Base-by-base conservation (phyloP, 2,113 vertebrate genomes). In the Myrmecophaga tridactyla region DNA sequence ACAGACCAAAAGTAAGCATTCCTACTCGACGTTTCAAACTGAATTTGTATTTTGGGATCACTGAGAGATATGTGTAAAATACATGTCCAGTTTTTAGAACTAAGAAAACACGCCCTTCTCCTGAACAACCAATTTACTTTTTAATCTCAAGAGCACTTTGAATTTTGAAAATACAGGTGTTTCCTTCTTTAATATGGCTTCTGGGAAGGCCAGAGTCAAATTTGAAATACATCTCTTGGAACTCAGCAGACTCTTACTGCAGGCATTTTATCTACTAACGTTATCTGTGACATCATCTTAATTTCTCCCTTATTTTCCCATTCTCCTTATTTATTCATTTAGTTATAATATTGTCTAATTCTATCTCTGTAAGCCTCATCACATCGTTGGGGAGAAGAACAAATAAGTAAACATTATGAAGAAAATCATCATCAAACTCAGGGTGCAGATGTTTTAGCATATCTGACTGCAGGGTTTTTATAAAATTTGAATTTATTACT, bases 81-180 rank as follows among this genome's bases (percentile, higher is more conserved):
- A 76, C 6, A 78, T 53, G 65, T n/a, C n/a, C n/a, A 86, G 56
- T 62, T 94, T 96, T 90, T 27, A 94, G 31, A 86, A 81, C n/a
- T 48, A 72, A 83, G 46, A 83, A 92, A 92, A 31, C 7, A 43
- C 36, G 39, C 3, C 8, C 43, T 86, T 83, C 53, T 78, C 62
- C 63, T 60, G 25, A 86, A 92, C 6, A n/a, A 77, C 11, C 27
- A 58, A 48, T 39, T 78, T 83, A 17, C 34, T 94, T 36, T 60
- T 67, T 11, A 31, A 86, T 90, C 25, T 81, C 62, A 83, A 83
- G 65, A 41, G 29, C 48, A 80, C 29, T 63, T 63, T 76, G 82
- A 53, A 72, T 43, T 88, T 75, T 78, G 25, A 69, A 86, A 27
- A 70, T 20, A 86, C 46, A 69, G 25, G 18, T 67, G 31, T 60